A percentile compares a stretch with the other conserved stretches of the same genome.
phyloP scores from a whole-genome alignment of 2,797 vertebrate genomes.

The Salmo trutta region DNA sequence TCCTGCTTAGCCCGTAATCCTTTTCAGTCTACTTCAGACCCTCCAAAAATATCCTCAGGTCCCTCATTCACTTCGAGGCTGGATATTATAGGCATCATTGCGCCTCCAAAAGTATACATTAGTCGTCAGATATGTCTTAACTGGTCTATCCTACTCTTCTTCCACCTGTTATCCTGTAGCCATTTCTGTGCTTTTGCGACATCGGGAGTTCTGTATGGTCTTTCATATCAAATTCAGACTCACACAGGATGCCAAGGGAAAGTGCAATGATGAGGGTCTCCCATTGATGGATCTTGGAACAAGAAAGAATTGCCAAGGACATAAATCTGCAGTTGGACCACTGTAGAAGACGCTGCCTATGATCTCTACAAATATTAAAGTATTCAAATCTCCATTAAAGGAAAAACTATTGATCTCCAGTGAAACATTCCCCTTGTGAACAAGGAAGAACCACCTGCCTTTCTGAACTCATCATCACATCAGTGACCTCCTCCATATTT shows the following conservation, averaged over 20 bases:
- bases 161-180: no score
- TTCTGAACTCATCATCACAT: no score
- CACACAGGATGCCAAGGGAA: neutral
- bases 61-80: neutral
- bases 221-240: neutral
- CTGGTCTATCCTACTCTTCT: neutral
- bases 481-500: neutral
- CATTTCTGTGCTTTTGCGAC: neutral
- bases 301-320: neutral
- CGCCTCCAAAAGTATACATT: neutral
- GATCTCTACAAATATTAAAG: neutral
- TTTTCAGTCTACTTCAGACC: conserved; percentile 1
- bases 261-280: neutral
- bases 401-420: neutral
- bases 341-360: neutral
- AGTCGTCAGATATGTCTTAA: neutral
- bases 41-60: conserved; percentile 1
- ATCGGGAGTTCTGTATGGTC: neutral
- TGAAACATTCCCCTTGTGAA: neutral
- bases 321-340: neutral
- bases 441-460: neutral
- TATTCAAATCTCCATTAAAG: neutral
- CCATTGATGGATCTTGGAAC: neutral
- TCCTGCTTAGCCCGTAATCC: conserved; percentile 19
- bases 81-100: neutral